Percentiles rank a stretch among this genome's conserved stretches.
phyloP scores from a whole-genome alignment of 2,113 vertebrate genomes.

The Thomomys bottae region DNA sequence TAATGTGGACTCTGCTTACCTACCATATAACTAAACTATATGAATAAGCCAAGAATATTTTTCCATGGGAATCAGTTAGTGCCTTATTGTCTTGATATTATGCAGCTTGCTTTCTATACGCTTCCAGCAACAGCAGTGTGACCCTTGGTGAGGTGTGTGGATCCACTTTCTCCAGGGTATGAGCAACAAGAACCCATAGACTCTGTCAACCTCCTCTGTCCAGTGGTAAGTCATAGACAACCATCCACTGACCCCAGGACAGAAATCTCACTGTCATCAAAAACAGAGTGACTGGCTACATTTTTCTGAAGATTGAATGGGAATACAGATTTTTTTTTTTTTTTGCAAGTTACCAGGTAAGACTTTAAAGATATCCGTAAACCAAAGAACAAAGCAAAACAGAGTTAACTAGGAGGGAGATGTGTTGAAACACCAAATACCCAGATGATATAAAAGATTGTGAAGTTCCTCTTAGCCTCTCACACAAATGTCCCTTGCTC shows the following conservation, averaged over 20 bases:
- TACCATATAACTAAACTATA: not conserved
- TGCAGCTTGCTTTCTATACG: not conserved
- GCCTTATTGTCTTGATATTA: not conserved
- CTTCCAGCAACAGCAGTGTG: fast-evolving
- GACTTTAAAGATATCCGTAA: not conserved
- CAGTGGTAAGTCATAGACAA: not conserved
- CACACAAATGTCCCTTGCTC: not conserved
- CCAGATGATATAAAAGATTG: not conserved
- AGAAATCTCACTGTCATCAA: not conserved
- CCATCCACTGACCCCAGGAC: not conserved
- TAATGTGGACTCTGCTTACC: not conserved
- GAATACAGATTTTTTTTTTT: not conserved
- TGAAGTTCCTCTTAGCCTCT: not conserved
- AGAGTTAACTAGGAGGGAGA: not conserved
- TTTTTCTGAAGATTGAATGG: not conserved
- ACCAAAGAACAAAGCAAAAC: not conserved
- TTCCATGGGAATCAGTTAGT: not conserved
- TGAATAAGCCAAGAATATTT: not conserved
- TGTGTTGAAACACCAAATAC: not conserved
- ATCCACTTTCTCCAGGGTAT: not conserved
- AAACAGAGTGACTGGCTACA: not conserved
- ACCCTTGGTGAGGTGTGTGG: not conserved
- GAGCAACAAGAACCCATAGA: not conserved
- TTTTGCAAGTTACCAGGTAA: not conserved
- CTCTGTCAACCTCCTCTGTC: not conserved